Evolutionary conservation across 2,113 vertebrate genomes (phyloP), one percentile per base, ranked within the genome.

Genomic region (Morone chrysops): DNA sequence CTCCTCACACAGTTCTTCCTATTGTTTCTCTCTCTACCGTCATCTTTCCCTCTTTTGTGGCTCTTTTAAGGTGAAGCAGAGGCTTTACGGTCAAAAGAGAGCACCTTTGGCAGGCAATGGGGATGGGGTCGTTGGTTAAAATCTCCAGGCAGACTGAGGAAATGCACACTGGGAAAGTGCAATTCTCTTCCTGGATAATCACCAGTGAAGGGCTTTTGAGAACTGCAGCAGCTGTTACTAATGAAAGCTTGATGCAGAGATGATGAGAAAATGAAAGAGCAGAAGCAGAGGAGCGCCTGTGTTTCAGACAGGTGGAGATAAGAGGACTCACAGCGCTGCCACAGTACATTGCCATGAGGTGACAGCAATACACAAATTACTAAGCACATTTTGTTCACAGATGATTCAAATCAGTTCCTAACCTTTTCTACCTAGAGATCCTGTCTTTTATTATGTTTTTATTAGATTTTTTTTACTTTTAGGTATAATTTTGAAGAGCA

Each of bases 161-260:
- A 51, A 73, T 57, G 66, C 47, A 79, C 61, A 86, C 53, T 40
- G 59, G 62, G 50, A 76, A 74, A 66, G 68, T 2, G 20, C 72
- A 75, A 67, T 59, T 47, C 70, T 75, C 63, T 40, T 61, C n/a
- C 66, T 82, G 48, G 60, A 80, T 84, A 87, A 85, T 91, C 85
- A 87, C 57, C 69, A 74, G 60, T 22, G 67, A 81, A 84, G 70
- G 56, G 72, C 74, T 89, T 81, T 75, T 40, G 81, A 78, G 73
- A 72, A 70, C 7, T 53, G 74, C 53, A 79, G 51, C 78, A 77
- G 82, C 67, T 81, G 74, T 59, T 77, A 38, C 62, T 80, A 81
- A 81, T 73, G 56, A 62, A 82, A 77, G 72, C 65, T 73, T 71
- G 85, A 86, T 87, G 84, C 63, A 43, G 62, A 79, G 62, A 74